Evolutionary conservation across 30 jellyfish, hydroid and myxozoan genomes (phyloP), one percentile per base, ranked within the genome.

Genomic region (Cassiopea xamachana): DNA sequence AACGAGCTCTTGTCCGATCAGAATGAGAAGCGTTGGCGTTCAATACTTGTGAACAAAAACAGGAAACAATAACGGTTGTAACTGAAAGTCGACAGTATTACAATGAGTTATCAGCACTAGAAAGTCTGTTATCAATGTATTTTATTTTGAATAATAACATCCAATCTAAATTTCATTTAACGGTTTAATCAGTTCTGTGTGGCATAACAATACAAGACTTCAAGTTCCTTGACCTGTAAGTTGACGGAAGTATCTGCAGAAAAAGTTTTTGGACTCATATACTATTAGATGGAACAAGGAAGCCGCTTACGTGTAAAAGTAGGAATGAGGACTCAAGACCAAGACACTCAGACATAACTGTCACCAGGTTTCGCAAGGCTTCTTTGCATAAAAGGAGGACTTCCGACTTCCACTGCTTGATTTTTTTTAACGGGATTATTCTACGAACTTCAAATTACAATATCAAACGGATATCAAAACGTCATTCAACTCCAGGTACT

Each of bases 1-100:
- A 1, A 71, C 51, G 55, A 14, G 80, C 18, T 14, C 1, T 39
- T n/a, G 3, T 71, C 58, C 80, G 80, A 4, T 71, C 80, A 14
- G 80, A 39, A 55, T 39, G 58, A 71, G 80, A 1, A n/a, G 80
- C 80, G 80, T 71, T 71, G 80, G 80, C 80, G 80, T 71, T 71
- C 10, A 71, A 71, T n/a, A 12, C 18, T 71, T 71, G 58, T n/a
- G 51, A 71, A 71, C 80, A 71, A 71, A 71, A 17, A 39, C 80
- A 71, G 39, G 39, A 71, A n/a, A 71, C 50, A 71, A 71, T 19
- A n/a, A 27, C 39, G 39, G 39, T 27, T 27, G 15, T 71, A 19
- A 7, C 55, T 71, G 80, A 43, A 39, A 71, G 50, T 18, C 16
- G 7, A 6, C n/a, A 19, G 12, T 71, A 8, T 6, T 71, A 15